phyloP scores from a whole-genome alignment of 2,797 vertebrate species.

The Tachyglossus aculeatus region DNA sequence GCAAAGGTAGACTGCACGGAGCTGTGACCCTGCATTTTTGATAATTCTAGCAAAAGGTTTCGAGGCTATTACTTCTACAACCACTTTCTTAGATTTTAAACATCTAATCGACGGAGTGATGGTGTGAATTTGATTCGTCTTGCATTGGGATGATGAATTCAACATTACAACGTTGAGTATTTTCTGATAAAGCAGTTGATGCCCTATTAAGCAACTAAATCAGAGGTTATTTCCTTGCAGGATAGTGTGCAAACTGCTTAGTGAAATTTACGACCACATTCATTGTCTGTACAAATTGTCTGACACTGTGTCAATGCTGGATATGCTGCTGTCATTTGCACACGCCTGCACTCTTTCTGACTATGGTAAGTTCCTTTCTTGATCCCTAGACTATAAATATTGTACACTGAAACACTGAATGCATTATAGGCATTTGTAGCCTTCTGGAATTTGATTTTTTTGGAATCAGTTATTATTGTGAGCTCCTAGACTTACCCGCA shows the following conservation, averaged over 20 bases:
- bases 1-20: too few relatives aligned
- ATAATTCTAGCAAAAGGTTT: neutral
- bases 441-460: too few relatives aligned
- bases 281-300: slow-evolving; percentile 96
- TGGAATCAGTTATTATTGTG: too few relatives aligned
- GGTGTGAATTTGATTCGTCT: too few relatives aligned
- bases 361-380: slow-evolving; percentile 80
- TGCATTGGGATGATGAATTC: neutral
- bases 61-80: neutral
- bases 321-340: slow-evolving; percentile 93
- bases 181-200: neutral
- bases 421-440: too few relatives aligned
- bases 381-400: too few relatives aligned
- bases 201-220: slow-evolving; percentile 17
- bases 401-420: too few relatives aligned
- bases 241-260: slow-evolving; percentile 89
- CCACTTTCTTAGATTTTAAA: neutral
- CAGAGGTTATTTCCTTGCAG: slow-evolving; percentile 72
- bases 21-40: too few relatives aligned
- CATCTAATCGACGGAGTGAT: too few relatives aligned
- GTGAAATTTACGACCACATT: slow-evolving; percentile 87
- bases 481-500: too few relatives aligned
- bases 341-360: slow-evolving; percentile 91
- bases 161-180: too few relatives aligned
- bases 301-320: slow-evolving; percentile 96